phyloP scores from a whole-genome alignment of 2,113 vertebrate genomes.

The Lamprologus sp. region DNA sequence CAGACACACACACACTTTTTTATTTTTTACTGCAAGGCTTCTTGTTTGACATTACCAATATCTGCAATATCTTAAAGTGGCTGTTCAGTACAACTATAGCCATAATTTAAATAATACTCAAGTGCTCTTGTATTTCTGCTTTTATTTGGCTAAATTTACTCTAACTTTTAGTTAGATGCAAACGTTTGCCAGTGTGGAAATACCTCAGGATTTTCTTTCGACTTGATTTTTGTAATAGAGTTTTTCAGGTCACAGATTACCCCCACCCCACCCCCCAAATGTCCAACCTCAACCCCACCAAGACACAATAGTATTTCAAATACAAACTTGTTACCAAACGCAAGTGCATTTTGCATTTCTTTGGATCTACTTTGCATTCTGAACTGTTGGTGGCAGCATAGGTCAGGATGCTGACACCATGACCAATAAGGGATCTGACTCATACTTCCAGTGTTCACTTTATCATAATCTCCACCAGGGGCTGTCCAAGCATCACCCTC shows the following conservation, averaged over 20 bases:
- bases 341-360: not conserved
- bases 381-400: slow-evolving; percentile 46
- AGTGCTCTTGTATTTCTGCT: not conserved
- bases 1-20: not conserved
- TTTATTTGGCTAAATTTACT: not conserved
- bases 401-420: slow-evolving; percentile 18
- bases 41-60: not conserved
- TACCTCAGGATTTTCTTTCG: not conserved
- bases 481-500: slow-evolving; percentile 57
- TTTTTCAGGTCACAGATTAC: not conserved
- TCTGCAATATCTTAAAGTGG: not conserved
- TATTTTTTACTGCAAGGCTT: not conserved
- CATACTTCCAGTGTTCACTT: slow-evolving; percentile 24
- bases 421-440: slow-evolving; percentile 3
- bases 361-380: slow-evolving; percentile 5
- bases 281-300: not conserved
- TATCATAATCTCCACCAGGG: slow-evolving; percentile 61
- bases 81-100: fast-evolving
- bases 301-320: not conserved
- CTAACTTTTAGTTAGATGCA: not conserved
- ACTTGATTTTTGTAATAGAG: not conserved
- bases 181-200: not conserved
- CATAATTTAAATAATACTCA: not conserved
- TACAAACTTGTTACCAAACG: not conserved
- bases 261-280: not conserved